Evolutionary conservation across 1,140 invertebrate genomes (phyloP), one percentile per base, ranked within the genome.

Genomic region (Lucilia sericata): DNA sequence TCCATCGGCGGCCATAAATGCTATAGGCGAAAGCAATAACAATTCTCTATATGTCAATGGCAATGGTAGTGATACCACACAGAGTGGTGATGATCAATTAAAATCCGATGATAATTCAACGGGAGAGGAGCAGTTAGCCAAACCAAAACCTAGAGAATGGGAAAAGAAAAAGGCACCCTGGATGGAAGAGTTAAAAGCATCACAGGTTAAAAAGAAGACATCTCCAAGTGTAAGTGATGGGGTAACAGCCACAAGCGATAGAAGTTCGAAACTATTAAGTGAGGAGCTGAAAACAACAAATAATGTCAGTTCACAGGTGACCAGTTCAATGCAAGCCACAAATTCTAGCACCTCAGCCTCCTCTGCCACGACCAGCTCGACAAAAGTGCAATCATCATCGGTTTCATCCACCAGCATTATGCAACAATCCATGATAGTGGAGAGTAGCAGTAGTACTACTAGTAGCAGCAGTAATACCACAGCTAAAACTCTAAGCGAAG

Each of bases 141-240:
- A 93, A 86, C 92, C 92, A 5, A 92, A 92, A 86, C 87, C 92
- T 49, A 88, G 92, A 2, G 92, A 92, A 85, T 93, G 92, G 92
- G 94, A 94, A 86, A 94, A 94, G 86, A 93, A 94, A 85, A 93
- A 92, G 86, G 94, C 93, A 75, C 94, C 94, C 0, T 95, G 94
- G 94, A 92, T 95, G 92, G 94, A 93, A 84, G 94, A 95, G 87
- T 91, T 95, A 85, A 94, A 94, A 87, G 89, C 94, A 47, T 94
- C 94, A 87, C 94, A 94, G 88, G 93, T 93, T 30, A 93, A 93
- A 87, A 93, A 94, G 85, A 94, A 92, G 83, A 90, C 90, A n/a
- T 89, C 91, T 55, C 91, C 91, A 42, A 90, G 74, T 74, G 88
- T 91, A 12, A 91, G 88, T 85, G 55, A 36, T 34, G 60, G 47